phyloP scores from a whole-genome alignment of 2,113 vertebrate genomes.

The Dolichallabes microphthalmus region DNA sequence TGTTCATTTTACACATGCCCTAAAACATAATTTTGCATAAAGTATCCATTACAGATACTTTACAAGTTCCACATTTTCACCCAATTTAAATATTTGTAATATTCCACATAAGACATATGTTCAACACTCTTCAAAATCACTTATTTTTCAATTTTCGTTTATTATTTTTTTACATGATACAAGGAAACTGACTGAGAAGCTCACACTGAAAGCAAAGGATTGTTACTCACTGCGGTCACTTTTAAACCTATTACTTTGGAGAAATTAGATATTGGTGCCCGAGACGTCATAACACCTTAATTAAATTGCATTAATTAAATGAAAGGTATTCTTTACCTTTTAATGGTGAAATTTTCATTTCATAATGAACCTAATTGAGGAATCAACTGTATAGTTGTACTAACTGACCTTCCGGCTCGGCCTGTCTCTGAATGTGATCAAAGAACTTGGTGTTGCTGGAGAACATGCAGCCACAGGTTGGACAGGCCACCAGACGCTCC shows the following conservation, averaged over 20 bases:
- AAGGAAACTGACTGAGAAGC: not conserved
- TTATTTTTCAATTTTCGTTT: not conserved
- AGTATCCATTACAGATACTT: not conserved
- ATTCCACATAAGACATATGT: not conserved
- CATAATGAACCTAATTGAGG: not conserved
- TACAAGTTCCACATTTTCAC: not conserved
- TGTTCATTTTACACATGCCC: not conserved
- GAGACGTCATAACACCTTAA: not conserved
- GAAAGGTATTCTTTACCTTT: not conserved
- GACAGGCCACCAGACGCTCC: slow-evolving; percentile 71
- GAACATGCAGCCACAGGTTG: slow-evolving; percentile 73
- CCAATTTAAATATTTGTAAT: not conserved
- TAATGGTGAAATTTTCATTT: not conserved
- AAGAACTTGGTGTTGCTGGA: slow-evolving; percentile 76
- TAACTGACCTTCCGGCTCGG: slow-evolving; percentile 68
- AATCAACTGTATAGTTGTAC: not conserved
- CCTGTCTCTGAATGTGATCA: slow-evolving; percentile 71
- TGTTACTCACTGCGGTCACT: not conserved
- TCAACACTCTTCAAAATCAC: not conserved
- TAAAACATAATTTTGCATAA: not conserved
- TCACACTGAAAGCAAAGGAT: not conserved
- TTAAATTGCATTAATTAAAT: not conserved
- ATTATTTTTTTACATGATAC: not conserved
- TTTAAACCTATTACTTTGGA: not conserved
- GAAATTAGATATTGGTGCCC: not conserved